A percentile compares a stretch with the other conserved stretches of the same genome.
Evolutionary conservation across 2,888 invertebrate species (phyloP).

Genomic region (Hydrotaea diabolus): DNA sequence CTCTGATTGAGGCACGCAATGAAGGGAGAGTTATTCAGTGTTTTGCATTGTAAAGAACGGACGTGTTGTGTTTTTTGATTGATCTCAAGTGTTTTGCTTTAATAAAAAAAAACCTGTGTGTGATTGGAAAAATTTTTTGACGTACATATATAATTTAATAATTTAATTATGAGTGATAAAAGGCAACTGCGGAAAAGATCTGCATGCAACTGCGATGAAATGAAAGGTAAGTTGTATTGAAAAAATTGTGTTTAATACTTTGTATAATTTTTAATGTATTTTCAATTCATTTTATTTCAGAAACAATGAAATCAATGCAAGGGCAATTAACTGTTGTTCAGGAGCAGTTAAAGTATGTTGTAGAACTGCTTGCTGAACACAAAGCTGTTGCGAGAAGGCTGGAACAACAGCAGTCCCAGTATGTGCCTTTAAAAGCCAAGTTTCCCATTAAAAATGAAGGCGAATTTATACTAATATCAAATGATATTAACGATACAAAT

Average conservation of each 20-base stretch:
- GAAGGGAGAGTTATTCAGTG: too few relatives aligned
- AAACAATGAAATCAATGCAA: too few relatives aligned
- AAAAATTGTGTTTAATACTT: background rate
- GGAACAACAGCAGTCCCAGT: background rate
- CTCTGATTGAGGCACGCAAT: too few relatives aligned
- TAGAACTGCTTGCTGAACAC: conserved; percentile 33
- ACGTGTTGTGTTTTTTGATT: too few relatives aligned
- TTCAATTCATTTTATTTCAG: too few relatives aligned
- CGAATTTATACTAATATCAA: background rate
- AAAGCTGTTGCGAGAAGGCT: conserved; percentile 27
- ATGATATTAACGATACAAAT: conserved; percentile 1
- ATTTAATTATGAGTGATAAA: too few relatives aligned
- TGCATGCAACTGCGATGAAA: background rate
- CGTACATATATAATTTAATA: too few relatives aligned
- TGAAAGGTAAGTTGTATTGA: conserved; percentile 25
- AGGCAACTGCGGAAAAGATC: too few relatives aligned
- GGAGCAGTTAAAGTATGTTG: conserved; percentile 30
- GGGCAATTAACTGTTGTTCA: background rate
- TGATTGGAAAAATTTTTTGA: too few relatives aligned
- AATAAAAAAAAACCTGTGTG: too few relatives aligned
- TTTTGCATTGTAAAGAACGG: too few relatives aligned
- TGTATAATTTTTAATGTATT: conserved; percentile 5
- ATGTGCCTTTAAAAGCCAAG: background rate
- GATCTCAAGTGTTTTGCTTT: too few relatives aligned
- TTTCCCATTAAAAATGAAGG: background rate